These are phyloP conservation scores for Eutolmus rufibarbis DNA, from an alignment of 2,888 invertebrate species.

Conservation along the genomic window DNA sequence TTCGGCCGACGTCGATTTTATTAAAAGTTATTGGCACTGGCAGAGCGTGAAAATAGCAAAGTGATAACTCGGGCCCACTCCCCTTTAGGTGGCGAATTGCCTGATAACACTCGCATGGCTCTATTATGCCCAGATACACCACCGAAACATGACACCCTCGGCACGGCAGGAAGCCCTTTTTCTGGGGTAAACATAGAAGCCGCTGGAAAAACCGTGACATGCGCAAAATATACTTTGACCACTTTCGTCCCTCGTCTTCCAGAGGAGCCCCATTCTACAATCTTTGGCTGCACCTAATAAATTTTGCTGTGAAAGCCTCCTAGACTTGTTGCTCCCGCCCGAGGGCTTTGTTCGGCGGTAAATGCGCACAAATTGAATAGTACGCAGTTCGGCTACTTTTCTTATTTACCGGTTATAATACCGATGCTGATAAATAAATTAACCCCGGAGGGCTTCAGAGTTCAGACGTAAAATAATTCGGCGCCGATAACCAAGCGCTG, in stretches of 20 bases:
- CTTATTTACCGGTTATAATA: not conserved
- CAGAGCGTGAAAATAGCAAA: not conserved
- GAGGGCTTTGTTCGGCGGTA: not conserved
- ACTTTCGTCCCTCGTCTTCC: not conserved
- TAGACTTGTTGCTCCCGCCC: constrained; percentile 20
- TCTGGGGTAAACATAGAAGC: not conserved
- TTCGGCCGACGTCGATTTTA: not conserved
- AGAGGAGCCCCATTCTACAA: not conserved
- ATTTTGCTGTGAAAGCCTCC: not conserved
- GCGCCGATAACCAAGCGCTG: not conserved
- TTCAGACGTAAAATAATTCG: not conserved
- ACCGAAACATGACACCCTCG: not conserved
- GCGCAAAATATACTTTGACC: not conserved
- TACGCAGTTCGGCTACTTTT: not conserved
- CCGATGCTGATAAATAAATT: not conserved
- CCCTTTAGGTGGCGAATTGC: not conserved
- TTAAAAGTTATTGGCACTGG: not conserved
- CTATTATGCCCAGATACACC: not conserved
- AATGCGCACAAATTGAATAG: not conserved
- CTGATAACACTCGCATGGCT: not conserved
- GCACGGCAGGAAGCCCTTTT: constrained; percentile 3
- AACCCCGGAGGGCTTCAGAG: not conserved
- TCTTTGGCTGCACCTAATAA: not conserved
- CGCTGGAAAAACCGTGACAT: not conserved
- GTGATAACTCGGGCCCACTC: not conserved